Evolutionary conservation across 2,797 vertebrate species (phyloP), one percentile per base, ranked within the genome.

Genomic region (Craterocephalus amniculus): DNA sequence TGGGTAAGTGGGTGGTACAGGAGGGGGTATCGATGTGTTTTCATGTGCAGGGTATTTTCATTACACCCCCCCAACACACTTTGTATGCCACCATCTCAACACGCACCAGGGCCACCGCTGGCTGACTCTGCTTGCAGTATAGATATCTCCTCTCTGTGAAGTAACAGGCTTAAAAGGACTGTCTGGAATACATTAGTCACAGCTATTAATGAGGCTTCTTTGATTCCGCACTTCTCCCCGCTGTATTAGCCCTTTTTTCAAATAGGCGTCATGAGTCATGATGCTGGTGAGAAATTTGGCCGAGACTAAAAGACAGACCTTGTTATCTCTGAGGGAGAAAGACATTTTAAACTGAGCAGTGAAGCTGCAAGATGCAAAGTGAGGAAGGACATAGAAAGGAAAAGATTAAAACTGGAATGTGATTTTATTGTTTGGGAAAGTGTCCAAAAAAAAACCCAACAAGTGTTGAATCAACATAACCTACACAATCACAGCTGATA

Each of bases 101-200:
- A 79, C 83, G 76, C 83, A 77, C 79, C 80, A 81, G 72, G 65
- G 61, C 79, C 79, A 67, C 84, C 6, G 57, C 78, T 55, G 38
- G 57, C 78, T 55, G 38, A 73, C 77, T 80, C 67, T 35, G 31
- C 59, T 72, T 59, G 62, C 74, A 57, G 65, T 63, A 67, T 48
- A 59, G 74, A 71, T 85, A 81, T 82, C 80, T 73, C 63, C 49
- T 45, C 67, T 82, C 76, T 87, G 80, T 78, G 75, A 83, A 84
- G 87, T 83, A 87, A 69, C 71, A 63, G 70, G 82, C 83, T 86
- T 88, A 81, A 83, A 49, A 83, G 80, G 76, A 81, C 62, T 71
- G 85, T 81, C 89, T 92, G 91, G 89, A 92, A 93, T 88, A 88
- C 81, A 93, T 94, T 92, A 93, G 86, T 88, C 87, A 74, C 79